phyloP scores from a whole-genome alignment of 2,113 vertebrate species.

The Passer domesticus region DNA sequence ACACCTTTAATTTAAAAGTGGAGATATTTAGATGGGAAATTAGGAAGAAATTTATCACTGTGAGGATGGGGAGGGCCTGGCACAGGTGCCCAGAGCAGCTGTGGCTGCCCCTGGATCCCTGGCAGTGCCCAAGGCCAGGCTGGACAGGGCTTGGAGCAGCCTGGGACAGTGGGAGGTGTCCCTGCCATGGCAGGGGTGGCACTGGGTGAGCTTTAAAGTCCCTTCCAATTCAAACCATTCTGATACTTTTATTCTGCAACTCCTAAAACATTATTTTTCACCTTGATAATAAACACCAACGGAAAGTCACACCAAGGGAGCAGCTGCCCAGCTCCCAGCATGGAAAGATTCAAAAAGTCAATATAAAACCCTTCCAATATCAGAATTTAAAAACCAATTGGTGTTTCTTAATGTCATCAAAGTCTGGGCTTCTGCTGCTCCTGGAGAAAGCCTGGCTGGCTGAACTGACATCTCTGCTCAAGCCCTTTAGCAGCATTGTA shows the following conservation, averaged over 20 bases:
- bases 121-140: rapidly evolving
- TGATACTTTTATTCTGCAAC: neutral
- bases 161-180: rapidly evolving
- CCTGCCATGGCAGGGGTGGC: neutral
- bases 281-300: neutral
- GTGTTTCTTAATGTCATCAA: neutral
- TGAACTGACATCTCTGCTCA: neutral
- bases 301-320: neutral
- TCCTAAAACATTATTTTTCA: neutral
- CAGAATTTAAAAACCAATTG: neutral
- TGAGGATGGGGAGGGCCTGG: neutral
- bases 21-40: neutral
- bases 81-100: neutral
- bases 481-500: neutral
- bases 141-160: rapidly evolving
- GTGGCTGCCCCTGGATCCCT: neutral
- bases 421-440: neutral
- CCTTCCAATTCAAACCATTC: neutral
- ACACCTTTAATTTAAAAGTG: neutral
- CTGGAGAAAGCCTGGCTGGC: neutral
- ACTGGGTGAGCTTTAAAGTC: rapidly evolving
- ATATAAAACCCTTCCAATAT: neutral
- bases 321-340: neutral
- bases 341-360: neutral
- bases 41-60: neutral